Evolutionary conservation across 2,797 vertebrate species (phyloP).

Genomic region (Cyprinodon diabolis): DNA sequence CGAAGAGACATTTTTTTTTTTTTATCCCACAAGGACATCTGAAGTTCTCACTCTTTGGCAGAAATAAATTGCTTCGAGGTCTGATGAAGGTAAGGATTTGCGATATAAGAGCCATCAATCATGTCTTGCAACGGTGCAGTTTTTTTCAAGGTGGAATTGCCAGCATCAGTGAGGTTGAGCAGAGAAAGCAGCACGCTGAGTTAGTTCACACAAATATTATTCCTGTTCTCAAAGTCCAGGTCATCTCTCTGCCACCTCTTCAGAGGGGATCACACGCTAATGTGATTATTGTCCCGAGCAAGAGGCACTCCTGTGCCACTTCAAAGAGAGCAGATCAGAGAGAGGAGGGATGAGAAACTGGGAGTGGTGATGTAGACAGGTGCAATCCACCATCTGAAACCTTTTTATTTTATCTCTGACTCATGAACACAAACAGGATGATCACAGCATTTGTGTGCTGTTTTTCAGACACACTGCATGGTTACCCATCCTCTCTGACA

Average conservation of each 20-base stretch:
- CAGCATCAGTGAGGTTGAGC: constrained; percentile 76
- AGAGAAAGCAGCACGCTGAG: constrained; percentile 56
- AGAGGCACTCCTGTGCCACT: constrained; percentile 67
- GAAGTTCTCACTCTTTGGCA: constrained; percentile 53
- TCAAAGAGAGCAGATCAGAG: constrained; percentile 78
- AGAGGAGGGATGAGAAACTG: constrained; percentile 38
- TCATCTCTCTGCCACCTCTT: constrained; percentile 73
- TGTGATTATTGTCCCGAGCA: constrained; percentile 79
- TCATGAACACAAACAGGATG: constrained; percentile 43
- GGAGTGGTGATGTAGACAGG: constrained; percentile 58
- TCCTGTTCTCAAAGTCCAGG: constrained; percentile 62
- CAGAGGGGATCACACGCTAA: constrained; percentile 76
- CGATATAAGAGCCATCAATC: constrained; percentile 78
- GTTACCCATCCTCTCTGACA: constrained; percentile 29
- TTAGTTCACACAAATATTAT: constrained; percentile 75
- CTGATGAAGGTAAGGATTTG: constrained; percentile 67
- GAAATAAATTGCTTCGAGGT: constrained; percentile 73
- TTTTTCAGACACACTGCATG: constrained; percentile 2
- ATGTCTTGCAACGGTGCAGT: constrained; percentile 69
- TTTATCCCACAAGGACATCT: constrained; percentile 41
- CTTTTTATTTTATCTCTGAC: constrained; percentile 37
- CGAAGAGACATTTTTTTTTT: constrained; percentile 29
- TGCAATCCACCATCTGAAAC: constrained; percentile 44
- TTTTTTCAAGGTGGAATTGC: constrained; percentile 75
- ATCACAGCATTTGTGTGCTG: constrained; percentile 15